A percentile compares a stretch with the other conserved stretches of the same genome.
These are phyloP conservation scores for Scolanthus callimorphus DNA, from an alignment of 92 coral and sea anemone species.

Conservation along the genomic window DNA sequence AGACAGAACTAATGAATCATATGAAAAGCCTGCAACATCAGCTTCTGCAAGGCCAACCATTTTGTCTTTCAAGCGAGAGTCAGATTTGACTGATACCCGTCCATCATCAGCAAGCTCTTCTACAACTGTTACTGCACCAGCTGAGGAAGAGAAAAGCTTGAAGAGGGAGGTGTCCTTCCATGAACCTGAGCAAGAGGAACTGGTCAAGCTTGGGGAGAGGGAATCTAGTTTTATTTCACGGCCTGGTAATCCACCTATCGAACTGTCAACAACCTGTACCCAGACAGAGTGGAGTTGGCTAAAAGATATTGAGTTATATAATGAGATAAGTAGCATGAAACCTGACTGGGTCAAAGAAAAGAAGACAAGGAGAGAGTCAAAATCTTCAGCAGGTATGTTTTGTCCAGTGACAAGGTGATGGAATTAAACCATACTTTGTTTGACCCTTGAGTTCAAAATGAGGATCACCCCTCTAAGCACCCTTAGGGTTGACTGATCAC, in stretches of 20 bases:
- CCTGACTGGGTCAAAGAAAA: conserved; percentile 60
- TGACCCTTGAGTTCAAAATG: too few relatives aligned
- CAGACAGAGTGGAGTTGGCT: conserved; percentile 92
- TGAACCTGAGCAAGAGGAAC: conserved; percentile 6
- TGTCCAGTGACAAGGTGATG: too few relatives aligned
- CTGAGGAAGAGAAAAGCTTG: conserved; percentile 3
- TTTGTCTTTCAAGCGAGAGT: not conserved
- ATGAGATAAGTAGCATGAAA: conserved; percentile 28
- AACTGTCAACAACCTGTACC: conserved; percentile 60
- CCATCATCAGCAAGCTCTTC: conserved; percentile 47
- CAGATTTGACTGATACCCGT: conserved; percentile 27
- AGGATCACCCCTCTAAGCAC: too few relatives aligned
- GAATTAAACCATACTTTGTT: too few relatives aligned
- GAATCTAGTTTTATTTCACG: conserved; percentile 37
- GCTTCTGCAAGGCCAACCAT: conserved; percentile 1
- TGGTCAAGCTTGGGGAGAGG: conserved; percentile 24
- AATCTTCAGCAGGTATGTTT: conserved; percentile 24
- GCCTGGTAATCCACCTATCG: conserved; percentile 29
- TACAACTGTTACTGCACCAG: conserved; percentile 23
- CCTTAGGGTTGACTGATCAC: too few relatives aligned
- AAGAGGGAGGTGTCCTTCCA: conserved; percentile 32
- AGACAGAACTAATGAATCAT: not conserved
- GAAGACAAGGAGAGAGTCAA: conserved; percentile 32
- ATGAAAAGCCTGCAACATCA: conserved; percentile 7
- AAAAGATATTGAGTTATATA: conserved; percentile 57